Percentiles rank a stretch among this genome's conserved stretches.
phyloP scores from a whole-genome alignment of 2,113 vertebrate genomes.

The Collichthys lucidus region DNA sequence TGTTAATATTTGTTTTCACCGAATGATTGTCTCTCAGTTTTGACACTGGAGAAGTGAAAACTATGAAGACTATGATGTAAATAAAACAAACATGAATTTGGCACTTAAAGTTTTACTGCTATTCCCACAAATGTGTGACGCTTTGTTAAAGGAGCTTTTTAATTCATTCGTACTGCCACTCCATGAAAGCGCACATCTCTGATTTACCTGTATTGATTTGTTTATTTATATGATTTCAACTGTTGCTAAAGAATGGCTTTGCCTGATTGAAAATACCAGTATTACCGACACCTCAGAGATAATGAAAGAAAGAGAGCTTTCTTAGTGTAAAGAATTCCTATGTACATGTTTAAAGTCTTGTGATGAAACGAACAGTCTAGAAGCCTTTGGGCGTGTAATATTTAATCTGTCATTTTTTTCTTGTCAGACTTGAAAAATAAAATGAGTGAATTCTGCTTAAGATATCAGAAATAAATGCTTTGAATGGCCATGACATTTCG shows the following conservation, averaged over 20 bases:
- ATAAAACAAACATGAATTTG: slow-evolving; percentile 26
- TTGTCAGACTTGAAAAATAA: slow-evolving; percentile 66
- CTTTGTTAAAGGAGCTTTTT: slow-evolving; percentile 41
- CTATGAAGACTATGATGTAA: slow-evolving; percentile 39
- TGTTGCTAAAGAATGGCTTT: slow-evolving; percentile 58
- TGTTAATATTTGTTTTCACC: slow-evolving; percentile 9
- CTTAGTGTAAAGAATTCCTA: slow-evolving; percentile 65
- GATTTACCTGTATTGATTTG: slow-evolving; percentile 36
- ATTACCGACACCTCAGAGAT: slow-evolving; percentile 42
- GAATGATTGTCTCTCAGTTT: slow-evolving; percentile 25
- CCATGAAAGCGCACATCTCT: slow-evolving; percentile 37
- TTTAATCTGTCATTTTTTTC: slow-evolving; percentile 73
- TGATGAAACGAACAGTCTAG: slow-evolving; percentile 71
- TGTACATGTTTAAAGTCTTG: slow-evolving; percentile 79
- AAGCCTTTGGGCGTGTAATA: slow-evolving; percentile 68
- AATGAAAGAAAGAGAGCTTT: slow-evolving; percentile 45
- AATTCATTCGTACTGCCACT: slow-evolving; percentile 48
- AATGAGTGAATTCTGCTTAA: slow-evolving; percentile 51
- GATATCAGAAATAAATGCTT: slow-evolving; percentile 74
- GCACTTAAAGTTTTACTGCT: slow-evolving; percentile 22
- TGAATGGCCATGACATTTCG: slow-evolving; percentile 58
- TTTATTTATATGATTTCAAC: slow-evolving; percentile 51
- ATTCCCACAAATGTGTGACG: slow-evolving; percentile 40
- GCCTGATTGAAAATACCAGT: slow-evolving; percentile 43
- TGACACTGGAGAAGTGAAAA: too few species aligned